These are phyloP conservation scores for Ascidia mentula DNA, from an alignment of 23 tunicate genomes.

Conservation along the genomic window DNA sequence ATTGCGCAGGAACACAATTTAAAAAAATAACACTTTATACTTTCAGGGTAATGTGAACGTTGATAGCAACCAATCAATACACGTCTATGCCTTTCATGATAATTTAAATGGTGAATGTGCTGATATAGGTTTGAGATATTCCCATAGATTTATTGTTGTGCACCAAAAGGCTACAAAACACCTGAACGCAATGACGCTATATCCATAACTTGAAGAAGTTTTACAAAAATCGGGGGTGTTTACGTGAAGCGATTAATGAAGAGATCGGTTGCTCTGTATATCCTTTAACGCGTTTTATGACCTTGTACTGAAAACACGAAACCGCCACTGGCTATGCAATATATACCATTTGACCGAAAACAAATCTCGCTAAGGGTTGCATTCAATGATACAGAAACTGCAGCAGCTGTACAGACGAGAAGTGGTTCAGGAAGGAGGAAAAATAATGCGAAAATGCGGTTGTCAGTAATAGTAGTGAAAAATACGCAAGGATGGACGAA, in stretches of 20 bases:
- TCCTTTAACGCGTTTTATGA: neutral
- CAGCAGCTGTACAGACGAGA: neutral
- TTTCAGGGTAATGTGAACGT: neutral
- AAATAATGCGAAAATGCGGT: too few species aligned
- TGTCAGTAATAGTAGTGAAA: too few species aligned
- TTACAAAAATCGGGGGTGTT: neutral
- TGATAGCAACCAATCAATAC: conserved; percentile 1
- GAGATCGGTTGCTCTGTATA: too few species aligned
- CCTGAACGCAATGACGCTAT: neutral
- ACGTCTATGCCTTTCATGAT: too few species aligned
- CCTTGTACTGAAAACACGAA: too few species aligned
- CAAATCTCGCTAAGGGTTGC: too few species aligned
- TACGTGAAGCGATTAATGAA: neutral
- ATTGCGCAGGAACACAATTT: neutral
- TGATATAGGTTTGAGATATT: too few species aligned
- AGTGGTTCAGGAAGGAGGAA: neutral
- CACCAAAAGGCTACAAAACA: conserved; percentile 1
- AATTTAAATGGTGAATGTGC: too few species aligned
- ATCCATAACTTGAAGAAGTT: neutral
- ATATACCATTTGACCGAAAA: neutral
- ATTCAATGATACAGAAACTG: neutral
- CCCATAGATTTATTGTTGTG: too few species aligned
- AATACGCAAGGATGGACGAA: neutral
- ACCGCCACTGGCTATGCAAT: neutral
- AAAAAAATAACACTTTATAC: conserved; percentile 1